Conservation (phyloP, 2,888 invertebrate genomes). For the Papilio gigon region DNA sequence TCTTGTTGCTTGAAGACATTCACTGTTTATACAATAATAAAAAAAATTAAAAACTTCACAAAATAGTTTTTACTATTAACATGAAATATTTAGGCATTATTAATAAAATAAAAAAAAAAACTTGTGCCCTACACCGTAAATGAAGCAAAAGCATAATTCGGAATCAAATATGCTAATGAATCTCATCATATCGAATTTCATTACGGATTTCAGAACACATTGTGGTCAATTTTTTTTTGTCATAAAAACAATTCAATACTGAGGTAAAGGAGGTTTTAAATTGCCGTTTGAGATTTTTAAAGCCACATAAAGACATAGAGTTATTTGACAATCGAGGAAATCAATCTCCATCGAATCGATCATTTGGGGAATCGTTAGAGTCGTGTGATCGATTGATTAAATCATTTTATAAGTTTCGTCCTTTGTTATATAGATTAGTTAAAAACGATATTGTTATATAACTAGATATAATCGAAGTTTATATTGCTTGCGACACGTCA, state of each 20-base stretch:
- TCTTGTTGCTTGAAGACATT: conserved; percentile 21
- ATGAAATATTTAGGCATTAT: conserved; percentile 12
- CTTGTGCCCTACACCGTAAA: conserved; percentile 24
- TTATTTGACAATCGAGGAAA: conserved; percentile 11
- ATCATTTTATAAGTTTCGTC: too few species aligned
- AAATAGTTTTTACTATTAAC: conserved; percentile 24
- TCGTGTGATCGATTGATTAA: too few species aligned
- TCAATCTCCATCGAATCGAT: too few species aligned
- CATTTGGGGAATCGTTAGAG: too few species aligned
- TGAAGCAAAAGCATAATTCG: conserved; percentile 25
- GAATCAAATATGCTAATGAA: conserved; percentile 26
- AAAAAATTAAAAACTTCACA: conserved; percentile 15
- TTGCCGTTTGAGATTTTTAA: conserved; percentile 44
- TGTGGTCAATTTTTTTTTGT: conserved; percentile 56
- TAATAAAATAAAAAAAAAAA: conserved; percentile 35
- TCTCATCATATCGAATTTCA: conserved; percentile 32
- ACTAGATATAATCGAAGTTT: neutral
- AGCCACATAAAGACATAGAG: conserved; percentile 35
- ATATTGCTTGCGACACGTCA: neutral
- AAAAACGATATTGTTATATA: neutral
- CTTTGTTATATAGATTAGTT: too few species aligned
- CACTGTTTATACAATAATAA: conserved; percentile 2
- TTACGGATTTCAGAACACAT: conserved; percentile 62
- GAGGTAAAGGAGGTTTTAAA: conserved; percentile 57
- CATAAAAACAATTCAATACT: conserved; percentile 59